Base-by-base conservation (phyloP, 1,140 invertebrate genomes). In the Orussus abietinus region DNA sequence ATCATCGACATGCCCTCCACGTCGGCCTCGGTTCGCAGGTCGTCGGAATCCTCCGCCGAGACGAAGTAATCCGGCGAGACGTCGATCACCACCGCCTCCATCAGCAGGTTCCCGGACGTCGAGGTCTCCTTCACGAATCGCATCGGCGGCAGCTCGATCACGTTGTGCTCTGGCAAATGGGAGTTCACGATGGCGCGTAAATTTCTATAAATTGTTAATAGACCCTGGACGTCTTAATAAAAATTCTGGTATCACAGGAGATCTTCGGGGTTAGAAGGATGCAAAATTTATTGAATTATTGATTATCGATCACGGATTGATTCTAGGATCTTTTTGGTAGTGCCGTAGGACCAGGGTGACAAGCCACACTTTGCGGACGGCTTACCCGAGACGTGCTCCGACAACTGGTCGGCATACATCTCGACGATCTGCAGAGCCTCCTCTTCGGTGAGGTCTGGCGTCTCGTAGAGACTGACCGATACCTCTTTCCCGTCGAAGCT, bases 341-440 rank as follows among this genome's bases (percentile, higher is more conserved):
- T n/a, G n/a, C n/a, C n/a, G n/a, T n/a, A n/a, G n/a, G n/a, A n/a
- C n/a, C n/a, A n/a, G n/a, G n/a, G n/a, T n/a, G n/a, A n/a, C n/a
- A n/a, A n/a, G n/a, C n/a, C n/a, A n/a, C n/a, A n/a, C n/a, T n/a
- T n/a, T n/a, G n/a, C n/a, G n/a, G 5, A 38, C 11, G 26, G 26
- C 51, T 58, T 65, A 82, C 80, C 80, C 45, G 88, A 87, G 3
- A 92, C 80, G 63, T 91, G 86, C 72, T 92, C 90, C 0, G 89
- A 92, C 32, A 92, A 75, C 66, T 94, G 88, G 63, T 94, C 88
- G 0, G 90, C 90, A 68, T 92, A 94, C 87, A 92, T 92, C 76
- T 94, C 90, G 1, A 92, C 84, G 55, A 94, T 90, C 68, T 92
- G 85, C 9, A 92, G 70, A 0, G 90, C 90, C 74, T 94, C 89